phyloP scores from a whole-genome alignment of 2,797 vertebrate species.

The Sciurus carolinensis region DNA sequence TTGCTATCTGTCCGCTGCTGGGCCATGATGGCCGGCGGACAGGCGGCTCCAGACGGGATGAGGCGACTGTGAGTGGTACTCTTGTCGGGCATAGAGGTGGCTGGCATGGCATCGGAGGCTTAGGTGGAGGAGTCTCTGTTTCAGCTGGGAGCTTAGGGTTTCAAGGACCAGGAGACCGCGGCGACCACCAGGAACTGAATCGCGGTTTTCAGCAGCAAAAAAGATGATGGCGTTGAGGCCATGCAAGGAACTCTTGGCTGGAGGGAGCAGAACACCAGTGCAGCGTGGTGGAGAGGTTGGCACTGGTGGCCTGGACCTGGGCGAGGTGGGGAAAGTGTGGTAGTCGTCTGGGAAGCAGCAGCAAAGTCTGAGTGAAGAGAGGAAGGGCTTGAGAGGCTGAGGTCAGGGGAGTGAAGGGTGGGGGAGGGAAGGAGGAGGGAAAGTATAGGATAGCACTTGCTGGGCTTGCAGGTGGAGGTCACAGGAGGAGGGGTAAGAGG shows the following conservation, averaged over 20 bases:
- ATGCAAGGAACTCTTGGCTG: background rate
- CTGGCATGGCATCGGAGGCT: background rate
- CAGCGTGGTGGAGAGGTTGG: too few species aligned
- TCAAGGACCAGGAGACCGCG: too few species aligned
- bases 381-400: too few species aligned
- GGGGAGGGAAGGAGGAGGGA: too few species aligned
- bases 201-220: background rate
- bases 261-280: rapidly evolving
- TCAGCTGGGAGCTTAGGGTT: background rate
- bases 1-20: conserved; percentile 73
- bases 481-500: rapidly evolving
- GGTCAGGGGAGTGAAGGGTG: too few species aligned
- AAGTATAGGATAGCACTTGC: background rate
- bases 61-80: background rate
- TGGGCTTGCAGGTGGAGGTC: too few species aligned
- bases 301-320: rapidly evolving
- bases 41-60: background rate
- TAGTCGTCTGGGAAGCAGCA: rapidly evolving
- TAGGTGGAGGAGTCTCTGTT: background rate
- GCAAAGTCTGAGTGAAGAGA: background rate
- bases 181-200: background rate
- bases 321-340: background rate
- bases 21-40: background rate
- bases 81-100: background rate
- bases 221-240: too few species aligned